These are phyloP conservation scores for Sitobion miscanthi DNA, from an alignment of 1,140 invertebrate species.

Conservation along the genomic window DNA sequence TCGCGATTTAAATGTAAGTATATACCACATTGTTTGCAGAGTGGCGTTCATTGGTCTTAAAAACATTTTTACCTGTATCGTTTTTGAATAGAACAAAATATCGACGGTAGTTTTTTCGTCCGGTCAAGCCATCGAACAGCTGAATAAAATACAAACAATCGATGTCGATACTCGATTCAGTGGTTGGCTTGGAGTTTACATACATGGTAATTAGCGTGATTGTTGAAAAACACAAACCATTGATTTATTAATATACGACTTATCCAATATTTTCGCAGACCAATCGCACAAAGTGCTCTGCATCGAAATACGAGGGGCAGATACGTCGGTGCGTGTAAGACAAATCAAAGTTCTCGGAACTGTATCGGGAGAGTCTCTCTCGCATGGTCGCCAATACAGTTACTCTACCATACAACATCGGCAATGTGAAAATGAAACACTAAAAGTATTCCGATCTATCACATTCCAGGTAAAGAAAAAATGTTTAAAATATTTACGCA, in stretches of 20 bases:
- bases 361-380: constrained; percentile 66
- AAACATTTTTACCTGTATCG: neutral
- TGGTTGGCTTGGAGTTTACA: constrained; percentile 85
- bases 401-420: constrained; percentile 77
- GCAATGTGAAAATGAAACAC: constrained; percentile 89
- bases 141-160: constrained; percentile 77
- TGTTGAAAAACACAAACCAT: neutral
- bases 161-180: constrained; percentile 82
- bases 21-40: neutral
- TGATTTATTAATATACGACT: neutral
- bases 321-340: constrained; percentile 85
- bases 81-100: constrained; percentile 27
- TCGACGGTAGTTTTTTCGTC: constrained; percentile 34
- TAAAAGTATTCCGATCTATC: constrained; percentile 91
- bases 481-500: neutral
- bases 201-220: constrained; percentile 68
- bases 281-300: constrained; percentile 69
- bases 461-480: constrained; percentile 77
- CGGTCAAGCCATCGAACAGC: constrained; percentile 69
- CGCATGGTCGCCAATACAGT: constrained; percentile 65
- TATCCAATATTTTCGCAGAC: constrained; percentile 62
- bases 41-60: neutral
- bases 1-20: constrained; percentile 82
- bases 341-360: constrained; percentile 77
- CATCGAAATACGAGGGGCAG: constrained; percentile 88